phyloP scores from a whole-genome alignment of 2,888 invertebrate genomes.

The Phaonia tiefii region DNA sequence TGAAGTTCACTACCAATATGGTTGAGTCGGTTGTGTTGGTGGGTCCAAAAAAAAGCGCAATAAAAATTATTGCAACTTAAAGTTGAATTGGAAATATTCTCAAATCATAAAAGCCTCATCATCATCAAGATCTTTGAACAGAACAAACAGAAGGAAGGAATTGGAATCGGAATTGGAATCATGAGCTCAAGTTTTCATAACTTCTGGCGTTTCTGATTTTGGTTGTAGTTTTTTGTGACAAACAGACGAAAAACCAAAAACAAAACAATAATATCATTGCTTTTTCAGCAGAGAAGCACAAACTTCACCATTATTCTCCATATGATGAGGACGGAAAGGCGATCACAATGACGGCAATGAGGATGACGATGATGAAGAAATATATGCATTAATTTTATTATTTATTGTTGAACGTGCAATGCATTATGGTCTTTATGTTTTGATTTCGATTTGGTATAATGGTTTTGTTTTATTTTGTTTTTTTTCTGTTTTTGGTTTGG shows the following conservation, averaged over 20 bases:
- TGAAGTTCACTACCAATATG: slow-evolving; percentile 61
- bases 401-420: slow-evolving; percentile 76
- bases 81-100: slow-evolving; percentile 64
- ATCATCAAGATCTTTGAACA: neutral
- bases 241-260: slow-evolving; percentile 47
- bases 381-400: slow-evolving; percentile 74
- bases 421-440: slow-evolving; percentile 67
- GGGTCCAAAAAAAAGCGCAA: slow-evolving; percentile 41
- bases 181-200: slow-evolving; percentile 60
- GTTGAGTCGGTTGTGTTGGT: slow-evolving; percentile 37
- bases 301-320: slow-evolving; percentile 11
- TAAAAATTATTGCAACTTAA: slow-evolving; percentile 63
- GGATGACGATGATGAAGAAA: slow-evolving; percentile 64
- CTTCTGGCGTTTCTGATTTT: slow-evolving; percentile 41
- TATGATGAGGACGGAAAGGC: slow-evolving; percentile 35
- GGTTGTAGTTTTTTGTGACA: slow-evolving; percentile 48
- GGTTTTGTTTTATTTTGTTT: neutral
- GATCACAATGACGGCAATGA: neutral
- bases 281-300: slow-evolving; percentile 5
- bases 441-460: neutral
- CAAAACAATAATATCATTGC: slow-evolving; percentile 36
- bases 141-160: neutral
- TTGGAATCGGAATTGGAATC: slow-evolving; percentile 15
- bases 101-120: slow-evolving; percentile 55
- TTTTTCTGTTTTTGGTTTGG: slow-evolving; percentile 40